Conservation (phyloP, 2,888 invertebrate species). For the Nephrotoma flavescens region DNA sequence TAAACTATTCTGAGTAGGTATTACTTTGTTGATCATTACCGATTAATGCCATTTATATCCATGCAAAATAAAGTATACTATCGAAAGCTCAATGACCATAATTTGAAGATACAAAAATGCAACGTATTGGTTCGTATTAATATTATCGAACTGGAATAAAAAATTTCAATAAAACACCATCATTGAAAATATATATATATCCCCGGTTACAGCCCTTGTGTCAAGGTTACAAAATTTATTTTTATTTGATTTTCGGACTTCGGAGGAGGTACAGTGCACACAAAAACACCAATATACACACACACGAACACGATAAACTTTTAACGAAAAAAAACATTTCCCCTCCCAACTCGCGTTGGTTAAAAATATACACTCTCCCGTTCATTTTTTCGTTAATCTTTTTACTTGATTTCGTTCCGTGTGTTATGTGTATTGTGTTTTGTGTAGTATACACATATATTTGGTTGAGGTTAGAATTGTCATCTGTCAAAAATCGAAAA, state of each 20-base stretch:
- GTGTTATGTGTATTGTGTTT: neutral
- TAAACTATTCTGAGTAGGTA: too few species aligned
- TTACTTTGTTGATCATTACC: too few species aligned
- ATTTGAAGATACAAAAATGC: too few species aligned
- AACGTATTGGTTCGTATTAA: too few species aligned
- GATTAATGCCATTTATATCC: too few species aligned
- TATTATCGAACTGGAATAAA: too few species aligned
- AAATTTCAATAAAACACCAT: neutral
- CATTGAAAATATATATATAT: neutral
- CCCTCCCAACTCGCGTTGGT: neutral
- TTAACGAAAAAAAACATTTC: neutral
- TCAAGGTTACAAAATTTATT: neutral
- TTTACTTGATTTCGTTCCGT: neutral
- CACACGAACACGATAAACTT: neutral
- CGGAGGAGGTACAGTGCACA: neutral
- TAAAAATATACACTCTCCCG: neutral
- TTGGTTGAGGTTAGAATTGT: neutral
- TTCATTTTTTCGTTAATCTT: neutral
- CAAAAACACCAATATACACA: neutral
- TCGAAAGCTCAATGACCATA: too few species aligned
- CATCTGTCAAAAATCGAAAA: neutral
- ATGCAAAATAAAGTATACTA: too few species aligned
- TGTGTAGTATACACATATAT: neutral
- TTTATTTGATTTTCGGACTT: neutral
- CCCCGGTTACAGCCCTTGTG: neutral